Conservation (phyloP, 2,888 invertebrate species). For the Stegana nigrithorax region DNA sequence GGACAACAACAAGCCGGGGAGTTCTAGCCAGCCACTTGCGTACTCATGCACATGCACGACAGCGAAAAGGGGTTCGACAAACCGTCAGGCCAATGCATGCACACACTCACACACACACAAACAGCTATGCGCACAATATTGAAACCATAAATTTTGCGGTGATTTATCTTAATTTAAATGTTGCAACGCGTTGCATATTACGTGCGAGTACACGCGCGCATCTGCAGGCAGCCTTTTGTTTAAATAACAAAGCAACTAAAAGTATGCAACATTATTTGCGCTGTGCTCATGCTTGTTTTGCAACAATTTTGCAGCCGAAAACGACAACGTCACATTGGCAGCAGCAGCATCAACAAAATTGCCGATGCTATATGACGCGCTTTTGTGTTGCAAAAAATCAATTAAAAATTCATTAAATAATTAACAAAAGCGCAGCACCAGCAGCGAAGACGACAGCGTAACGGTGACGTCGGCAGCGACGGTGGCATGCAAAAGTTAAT, state of each 20-base stretch:
- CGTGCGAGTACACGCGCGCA: constrained; percentile 33
- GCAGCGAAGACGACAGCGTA: background rate
- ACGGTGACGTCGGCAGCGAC: no score
- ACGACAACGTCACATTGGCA: constrained; percentile 25
- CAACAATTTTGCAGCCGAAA: no score
- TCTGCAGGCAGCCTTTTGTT: constrained; percentile 39
- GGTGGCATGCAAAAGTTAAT: constrained; percentile 29
- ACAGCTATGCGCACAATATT: constrained; percentile 39
- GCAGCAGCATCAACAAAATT: constrained; percentile 28
- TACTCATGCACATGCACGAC: background rate
- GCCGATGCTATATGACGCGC: constrained; percentile 4
- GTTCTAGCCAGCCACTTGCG: constrained; percentile 18
- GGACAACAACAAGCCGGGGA: constrained; percentile 1
- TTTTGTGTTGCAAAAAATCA: constrained; percentile 59
- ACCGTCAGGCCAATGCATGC: constrained; percentile 4
- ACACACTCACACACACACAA: constrained; percentile 11
- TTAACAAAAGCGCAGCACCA: constrained; percentile 58
- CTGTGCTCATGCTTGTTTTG: constrained; percentile 10
- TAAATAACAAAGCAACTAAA: constrained; percentile 56
- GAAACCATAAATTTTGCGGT: constrained; percentile 67
- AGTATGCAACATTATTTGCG: constrained; percentile 49
- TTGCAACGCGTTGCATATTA: no score
- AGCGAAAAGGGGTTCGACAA: background rate
- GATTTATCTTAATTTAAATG: constrained; percentile 69
- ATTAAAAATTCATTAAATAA: constrained; percentile 67